phyloP scores from a whole-genome alignment of 2,797 vertebrate species.

The Pipistrellus pygmaeus region DNA sequence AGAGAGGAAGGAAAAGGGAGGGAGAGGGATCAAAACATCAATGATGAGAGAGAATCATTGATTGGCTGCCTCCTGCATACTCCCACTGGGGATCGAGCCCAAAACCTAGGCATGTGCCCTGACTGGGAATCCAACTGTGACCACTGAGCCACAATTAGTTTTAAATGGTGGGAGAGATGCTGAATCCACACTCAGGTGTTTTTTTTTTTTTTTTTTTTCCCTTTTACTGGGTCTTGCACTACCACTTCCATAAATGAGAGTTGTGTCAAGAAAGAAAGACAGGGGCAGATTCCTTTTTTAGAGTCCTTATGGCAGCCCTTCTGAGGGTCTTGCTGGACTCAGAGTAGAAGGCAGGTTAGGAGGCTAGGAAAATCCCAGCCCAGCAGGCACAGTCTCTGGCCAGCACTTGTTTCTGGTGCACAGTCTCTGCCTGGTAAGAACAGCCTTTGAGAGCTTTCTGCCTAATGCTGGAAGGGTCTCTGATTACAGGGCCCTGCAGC shows the following conservation, averaged over 20 bases:
- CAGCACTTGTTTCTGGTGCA: constrained; percentile 31
- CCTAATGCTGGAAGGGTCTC: not conserved
- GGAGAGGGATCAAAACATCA: not conserved
- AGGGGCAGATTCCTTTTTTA: not conserved
- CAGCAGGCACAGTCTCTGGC: fast-evolving
- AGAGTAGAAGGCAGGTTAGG: not conserved
- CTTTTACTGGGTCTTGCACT: not conserved
- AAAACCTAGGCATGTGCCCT: not conserved
- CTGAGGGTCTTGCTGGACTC: not conserved
- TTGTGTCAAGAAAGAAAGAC: constrained; percentile 31
- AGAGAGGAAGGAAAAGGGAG: not conserved
- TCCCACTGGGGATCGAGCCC: not conserved
- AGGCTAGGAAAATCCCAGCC: not conserved
- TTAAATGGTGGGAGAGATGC: not conserved
- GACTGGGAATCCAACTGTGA: not conserved
- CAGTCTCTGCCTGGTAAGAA: not conserved
- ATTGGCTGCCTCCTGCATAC: not conserved
- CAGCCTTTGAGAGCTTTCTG: not conserved
- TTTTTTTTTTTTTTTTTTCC: too few relatives aligned
- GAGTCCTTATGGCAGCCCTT: not conserved
- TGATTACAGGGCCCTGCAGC: not conserved
- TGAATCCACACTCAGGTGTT: not conserved
- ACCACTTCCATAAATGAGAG: not conserved
- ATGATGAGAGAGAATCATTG: not conserved
- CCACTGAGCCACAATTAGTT: not conserved